Evolutionary conservation across 1,140 invertebrate species (phyloP).

Genomic region (Oryctes rhinoceros): DNA sequence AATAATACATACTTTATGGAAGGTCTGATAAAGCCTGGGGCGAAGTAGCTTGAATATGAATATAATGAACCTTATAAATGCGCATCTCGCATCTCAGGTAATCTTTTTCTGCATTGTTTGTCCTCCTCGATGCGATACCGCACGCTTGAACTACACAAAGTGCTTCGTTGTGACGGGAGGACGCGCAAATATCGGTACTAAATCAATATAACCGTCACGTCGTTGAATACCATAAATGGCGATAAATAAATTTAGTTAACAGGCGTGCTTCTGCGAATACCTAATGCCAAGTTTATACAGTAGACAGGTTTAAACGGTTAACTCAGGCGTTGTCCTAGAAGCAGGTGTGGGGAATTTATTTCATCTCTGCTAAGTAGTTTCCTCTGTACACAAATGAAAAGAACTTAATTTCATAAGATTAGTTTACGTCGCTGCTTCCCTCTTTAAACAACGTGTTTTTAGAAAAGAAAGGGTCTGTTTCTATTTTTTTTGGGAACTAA

Average conservation of each 20-base stretch:
- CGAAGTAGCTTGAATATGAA: not conserved
- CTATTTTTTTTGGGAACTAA: no score
- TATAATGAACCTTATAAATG: not conserved
- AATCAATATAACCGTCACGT: not conserved
- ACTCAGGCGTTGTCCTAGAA: no score
- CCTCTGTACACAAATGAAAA: no score
- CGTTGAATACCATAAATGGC: not conserved
- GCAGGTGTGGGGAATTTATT: no score
- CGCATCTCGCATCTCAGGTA: not conserved
- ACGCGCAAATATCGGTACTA: not conserved
- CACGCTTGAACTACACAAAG: not conserved
- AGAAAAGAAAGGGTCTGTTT: no score
- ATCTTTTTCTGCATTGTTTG: conserved; percentile 1
- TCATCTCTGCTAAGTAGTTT: no score
- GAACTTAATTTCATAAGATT: no score
- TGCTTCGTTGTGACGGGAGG: not conserved
- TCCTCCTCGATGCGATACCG: not conserved
- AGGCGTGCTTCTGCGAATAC: not conserved
- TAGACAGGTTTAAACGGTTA: no score
- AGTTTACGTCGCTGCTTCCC: no score
- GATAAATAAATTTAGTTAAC: not conserved
- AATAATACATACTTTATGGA: no score
- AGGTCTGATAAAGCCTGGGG: no score
- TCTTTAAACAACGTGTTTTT: no score
- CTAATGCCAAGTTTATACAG: not conserved